Evolutionary conservation across 2,797 vertebrate genomes (phyloP).

Genomic region (Pterois miles): DNA sequence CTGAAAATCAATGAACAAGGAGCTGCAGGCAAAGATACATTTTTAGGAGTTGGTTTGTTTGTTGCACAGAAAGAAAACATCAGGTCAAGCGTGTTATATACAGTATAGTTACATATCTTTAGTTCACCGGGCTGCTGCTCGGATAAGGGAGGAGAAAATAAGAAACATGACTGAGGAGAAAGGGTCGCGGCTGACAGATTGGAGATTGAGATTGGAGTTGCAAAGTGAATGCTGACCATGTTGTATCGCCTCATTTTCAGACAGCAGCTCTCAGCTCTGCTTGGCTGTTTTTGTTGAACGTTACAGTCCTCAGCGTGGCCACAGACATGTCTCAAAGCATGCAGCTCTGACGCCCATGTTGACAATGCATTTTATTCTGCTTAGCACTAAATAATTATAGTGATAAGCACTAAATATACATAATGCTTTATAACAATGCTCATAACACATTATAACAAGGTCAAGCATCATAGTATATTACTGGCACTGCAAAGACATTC

Average conservation of each 20-base stretch:
- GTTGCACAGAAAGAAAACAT: not conserved
- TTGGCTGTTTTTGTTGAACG: not conserved
- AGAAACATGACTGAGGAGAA: conserved; percentile 22
- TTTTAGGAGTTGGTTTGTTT: not conserved
- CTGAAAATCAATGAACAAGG: not conserved
- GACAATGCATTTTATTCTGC: not conserved
- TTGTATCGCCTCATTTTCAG: conserved; percentile 18
- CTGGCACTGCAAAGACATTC: too few relatives aligned
- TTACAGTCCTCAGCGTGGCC: not conserved
- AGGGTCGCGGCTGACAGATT: conserved; percentile 28
- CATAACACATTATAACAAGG: too few relatives aligned
- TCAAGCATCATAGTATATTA: too few relatives aligned
- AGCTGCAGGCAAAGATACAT: not conserved
- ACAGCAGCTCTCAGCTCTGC: not conserved
- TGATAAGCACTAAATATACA: not conserved
- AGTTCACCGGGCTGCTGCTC: not conserved
- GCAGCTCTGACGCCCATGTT: not conserved
- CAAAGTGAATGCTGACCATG: conserved; percentile 31
- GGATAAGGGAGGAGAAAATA: conserved; percentile 33
- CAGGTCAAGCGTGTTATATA: not conserved
- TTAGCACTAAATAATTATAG: not conserved
- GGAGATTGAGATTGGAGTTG: conserved; percentile 33
- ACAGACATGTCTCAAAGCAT: not conserved
- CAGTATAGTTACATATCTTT: not conserved
- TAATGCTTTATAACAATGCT: too few relatives aligned